A percentile compares a stretch with the other conserved stretches of the same genome.
Evolutionary conservation across 1,140 invertebrate species (phyloP).

Genomic region (Plectus sambesii): DNA sequence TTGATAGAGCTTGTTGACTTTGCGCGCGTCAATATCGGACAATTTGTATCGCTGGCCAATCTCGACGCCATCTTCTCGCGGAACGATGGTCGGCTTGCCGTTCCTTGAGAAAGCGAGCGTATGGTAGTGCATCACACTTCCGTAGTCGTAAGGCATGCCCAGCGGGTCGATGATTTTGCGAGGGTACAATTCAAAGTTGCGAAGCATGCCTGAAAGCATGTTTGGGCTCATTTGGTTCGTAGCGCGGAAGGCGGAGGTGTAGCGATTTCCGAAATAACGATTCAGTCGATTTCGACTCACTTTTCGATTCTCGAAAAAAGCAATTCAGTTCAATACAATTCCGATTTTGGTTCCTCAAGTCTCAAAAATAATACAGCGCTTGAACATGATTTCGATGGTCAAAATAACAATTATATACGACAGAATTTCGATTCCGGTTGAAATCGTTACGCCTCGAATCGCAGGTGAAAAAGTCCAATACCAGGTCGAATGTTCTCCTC

Average conservation of each 20-base stretch:
- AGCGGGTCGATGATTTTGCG: constrained; percentile 43
- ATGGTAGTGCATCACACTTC: constrained; percentile 41
- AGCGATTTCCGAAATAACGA: constrained; percentile 4
- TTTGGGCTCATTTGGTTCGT: too few species aligned
- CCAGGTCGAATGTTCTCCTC: constrained; percentile 44
- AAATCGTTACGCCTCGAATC: too few species aligned
- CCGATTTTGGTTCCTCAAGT: too few species aligned
- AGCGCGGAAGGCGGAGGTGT: too few species aligned
- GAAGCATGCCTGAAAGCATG: constrained; percentile 35
- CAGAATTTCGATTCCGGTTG: too few species aligned
- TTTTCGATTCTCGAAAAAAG: too few species aligned
- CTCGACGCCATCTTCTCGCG: constrained; percentile 34
- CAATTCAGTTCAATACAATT: too few species aligned
- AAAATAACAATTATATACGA: too few species aligned
- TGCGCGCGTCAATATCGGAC: constrained; percentile 37
- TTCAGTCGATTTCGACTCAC: constrained; percentile 12
- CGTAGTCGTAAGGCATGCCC: constrained; percentile 44
- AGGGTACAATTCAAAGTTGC: constrained; percentile 46
- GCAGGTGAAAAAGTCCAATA: too few species aligned
- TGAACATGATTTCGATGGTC: too few species aligned
- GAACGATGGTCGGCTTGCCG: constrained; percentile 41
- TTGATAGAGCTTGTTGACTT: constrained; percentile 36
- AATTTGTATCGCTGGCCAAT: constrained; percentile 46
- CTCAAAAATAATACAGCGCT: too few species aligned
- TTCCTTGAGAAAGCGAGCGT: constrained; percentile 43